phyloP scores from a whole-genome alignment of 2,888 invertebrate genomes.

The Ceramica pisi region DNA sequence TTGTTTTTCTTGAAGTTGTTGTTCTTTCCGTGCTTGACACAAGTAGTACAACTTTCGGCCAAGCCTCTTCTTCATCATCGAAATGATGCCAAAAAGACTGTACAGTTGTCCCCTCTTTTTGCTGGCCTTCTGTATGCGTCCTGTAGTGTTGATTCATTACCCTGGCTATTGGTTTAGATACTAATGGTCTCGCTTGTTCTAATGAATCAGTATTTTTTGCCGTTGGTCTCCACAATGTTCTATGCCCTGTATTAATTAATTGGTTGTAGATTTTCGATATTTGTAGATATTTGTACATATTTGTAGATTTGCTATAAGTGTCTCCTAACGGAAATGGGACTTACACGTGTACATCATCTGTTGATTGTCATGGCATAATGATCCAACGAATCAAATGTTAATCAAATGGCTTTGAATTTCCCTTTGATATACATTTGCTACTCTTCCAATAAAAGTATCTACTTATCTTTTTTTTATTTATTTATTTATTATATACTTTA shows the following conservation, averaged over 20 bases:
- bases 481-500: too few relatives aligned
- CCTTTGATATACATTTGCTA: too few relatives aligned
- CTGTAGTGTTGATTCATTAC: not conserved
- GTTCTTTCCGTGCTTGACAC: slow-evolving; percentile 37
- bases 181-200: not conserved
- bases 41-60: slow-evolving; percentile 49
- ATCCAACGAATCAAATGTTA: too few relatives aligned
- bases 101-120: not conserved
- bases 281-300: not conserved
- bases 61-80: slow-evolving; percentile 33
- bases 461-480: too few relatives aligned
- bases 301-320: not conserved
- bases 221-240: slow-evolving; percentile 48
- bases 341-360: not conserved
- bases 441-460: not conserved
- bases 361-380: too few relatives aligned
- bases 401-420: too few relatives aligned
- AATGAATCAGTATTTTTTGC: not conserved
- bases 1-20: slow-evolving; percentile 13
- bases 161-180: not conserved
- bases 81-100: slow-evolving; percentile 46
- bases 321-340: too few relatives aligned
- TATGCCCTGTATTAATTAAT: slow-evolving; percentile 29
- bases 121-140: not conserved
- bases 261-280: not conserved